A percentile compares a stretch with the other conserved stretches of the same genome.
phyloP scores from a whole-genome alignment of 2,888 invertebrate species.

The Philonicus albiceps region DNA sequence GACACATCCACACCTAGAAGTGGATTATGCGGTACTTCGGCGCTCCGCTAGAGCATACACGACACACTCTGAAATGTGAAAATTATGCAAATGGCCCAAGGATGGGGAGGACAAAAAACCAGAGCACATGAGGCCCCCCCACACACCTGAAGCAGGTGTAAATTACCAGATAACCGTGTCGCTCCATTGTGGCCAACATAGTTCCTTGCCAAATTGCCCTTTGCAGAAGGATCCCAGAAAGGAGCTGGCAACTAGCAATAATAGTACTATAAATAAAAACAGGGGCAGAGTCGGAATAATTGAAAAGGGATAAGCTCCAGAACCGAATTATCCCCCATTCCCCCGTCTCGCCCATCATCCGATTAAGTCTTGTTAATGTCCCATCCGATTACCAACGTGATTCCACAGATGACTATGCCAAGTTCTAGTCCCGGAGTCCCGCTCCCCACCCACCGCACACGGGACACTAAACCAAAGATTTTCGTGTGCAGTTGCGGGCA shows the following conservation, averaged over 20 bases:
- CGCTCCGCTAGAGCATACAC: background rate
- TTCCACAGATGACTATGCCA: slow-evolving; percentile 16
- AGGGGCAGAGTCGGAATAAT: background rate
- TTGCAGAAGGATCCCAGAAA: background rate
- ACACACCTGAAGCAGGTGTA: background rate
- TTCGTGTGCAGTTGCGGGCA: background rate
- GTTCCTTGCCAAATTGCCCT: background rate
- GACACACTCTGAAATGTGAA: background rate
- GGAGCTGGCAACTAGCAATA: background rate
- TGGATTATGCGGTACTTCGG: background rate
- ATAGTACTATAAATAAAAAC: slow-evolving; percentile 10
- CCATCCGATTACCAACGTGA: slow-evolving; percentile 40
- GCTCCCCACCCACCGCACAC: background rate
- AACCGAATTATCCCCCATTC: background rate
- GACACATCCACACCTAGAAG: background rate
- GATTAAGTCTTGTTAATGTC: slow-evolving; percentile 44
- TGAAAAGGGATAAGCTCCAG: slow-evolving; percentile 31
- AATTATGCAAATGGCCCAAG: slow-evolving; percentile 3
- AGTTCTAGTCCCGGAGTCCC: background rate
- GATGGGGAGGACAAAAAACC: background rate
- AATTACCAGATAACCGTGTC: background rate
- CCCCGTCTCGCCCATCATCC: slow-evolving; percentile 1
- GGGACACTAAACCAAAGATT: background rate
- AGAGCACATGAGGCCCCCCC: background rate
- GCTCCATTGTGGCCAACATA: background rate